Percentiles rank a stretch among this genome's conserved stretches.
Conservation (phyloP, 2,113 vertebrate species). For the Corythornis cristatus region DNA sequence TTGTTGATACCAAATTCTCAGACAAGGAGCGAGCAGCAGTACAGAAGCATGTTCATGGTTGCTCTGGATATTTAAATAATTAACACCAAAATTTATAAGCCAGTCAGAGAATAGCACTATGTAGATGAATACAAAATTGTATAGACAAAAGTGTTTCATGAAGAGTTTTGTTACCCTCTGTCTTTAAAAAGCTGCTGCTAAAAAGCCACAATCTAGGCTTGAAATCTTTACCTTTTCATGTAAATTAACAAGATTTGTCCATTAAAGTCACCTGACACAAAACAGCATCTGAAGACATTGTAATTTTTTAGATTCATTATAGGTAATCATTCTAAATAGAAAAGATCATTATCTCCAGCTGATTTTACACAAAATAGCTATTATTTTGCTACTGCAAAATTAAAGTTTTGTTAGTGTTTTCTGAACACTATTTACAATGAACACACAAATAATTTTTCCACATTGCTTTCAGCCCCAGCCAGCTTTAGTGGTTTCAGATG, state of each 20-base stretch:
- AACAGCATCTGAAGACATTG: neutral
- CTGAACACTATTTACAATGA: neutral
- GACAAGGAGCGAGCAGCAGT: neutral
- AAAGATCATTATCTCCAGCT: neutral
- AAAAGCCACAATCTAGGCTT: neutral
- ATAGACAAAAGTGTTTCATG: neutral
- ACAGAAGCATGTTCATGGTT: rapidly evolving
- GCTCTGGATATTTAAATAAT: neutral
- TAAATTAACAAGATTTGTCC: neutral
- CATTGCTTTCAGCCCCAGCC: neutral
- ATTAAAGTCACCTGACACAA: neutral
- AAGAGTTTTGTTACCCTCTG: neutral
- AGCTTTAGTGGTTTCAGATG: neutral
- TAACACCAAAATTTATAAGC: neutral
- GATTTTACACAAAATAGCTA: neutral
- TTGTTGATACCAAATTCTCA: neutral
- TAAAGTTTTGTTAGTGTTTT: neutral
- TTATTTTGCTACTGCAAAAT: neutral
- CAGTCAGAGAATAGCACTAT: neutral
- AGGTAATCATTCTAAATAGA: neutral
- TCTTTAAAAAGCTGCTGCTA: neutral
- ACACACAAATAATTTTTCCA: neutral
- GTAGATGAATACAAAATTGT: too few species aligned
- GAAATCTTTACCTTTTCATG: neutral
- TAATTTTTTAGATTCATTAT: neutral